Evolutionary conservation across 2,888 invertebrate genomes (phyloP), one percentile per base, ranked within the genome.

Genomic region (Andrena hattorfiana): DNA sequence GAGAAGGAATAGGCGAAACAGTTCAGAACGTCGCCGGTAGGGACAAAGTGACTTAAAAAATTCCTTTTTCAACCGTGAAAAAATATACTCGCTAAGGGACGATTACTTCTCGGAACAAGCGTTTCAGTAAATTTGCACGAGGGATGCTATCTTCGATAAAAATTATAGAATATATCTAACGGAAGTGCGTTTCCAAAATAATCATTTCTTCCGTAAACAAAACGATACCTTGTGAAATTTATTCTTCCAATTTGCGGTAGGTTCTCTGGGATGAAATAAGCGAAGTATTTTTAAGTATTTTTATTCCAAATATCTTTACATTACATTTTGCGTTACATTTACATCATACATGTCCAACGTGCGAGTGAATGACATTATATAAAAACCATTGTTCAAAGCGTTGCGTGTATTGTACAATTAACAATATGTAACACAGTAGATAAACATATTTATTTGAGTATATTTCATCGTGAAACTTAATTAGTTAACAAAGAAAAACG

Each of bases 11-110:
- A 0, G 2, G 3, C 16, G 0, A 30, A 16, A 3, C 42, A 64
- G 68, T 81, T 81, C 8, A 0, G 1, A 0, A 2, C 32, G 16
- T 20, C 20, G 20, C 48, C 73, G 28, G 0, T 35, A 72, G 80
- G 49, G 49, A 0, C 23, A 48, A n/a, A 49, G 2, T 10, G 10
- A 32, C 1, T 8, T 20, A 5, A 6, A 63, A 63, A 63, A 10
- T 8, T 16, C 10, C 3, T 35, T 32, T n/a, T 62, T 20, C n/a
- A 13, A 6, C 13, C 28, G 28, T 28, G 28, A 10, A 13, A 56
- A 10, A 1, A 10, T 23, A 56, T 5, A 10, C 13, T 56, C 4
- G 0, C 56, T 26, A 26, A 56, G 3, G 42, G 4, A 16, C 1
- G 42, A 42, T 13, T 42, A 42, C 42, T 42, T 16, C 5, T 16